These are phyloP conservation scores for Myotis myotis DNA, from an alignment of 2,797 vertebrate species.

Conservation along the genomic window DNA sequence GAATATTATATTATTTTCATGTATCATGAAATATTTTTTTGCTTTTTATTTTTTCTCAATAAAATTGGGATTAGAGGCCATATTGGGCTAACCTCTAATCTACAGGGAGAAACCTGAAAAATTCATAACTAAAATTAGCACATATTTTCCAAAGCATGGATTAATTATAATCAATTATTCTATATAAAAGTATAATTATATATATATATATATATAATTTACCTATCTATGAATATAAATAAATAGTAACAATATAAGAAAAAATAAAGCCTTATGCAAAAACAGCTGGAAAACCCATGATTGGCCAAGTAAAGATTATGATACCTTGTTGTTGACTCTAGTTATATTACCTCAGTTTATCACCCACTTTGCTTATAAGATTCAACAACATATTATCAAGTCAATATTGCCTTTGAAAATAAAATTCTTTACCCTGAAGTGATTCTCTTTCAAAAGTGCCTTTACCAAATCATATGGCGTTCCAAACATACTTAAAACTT, in stretches of 20 bases:
- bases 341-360: not conserved
- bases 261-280: not conserved
- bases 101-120: not conserved
- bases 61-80: not conserved
- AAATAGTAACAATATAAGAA: not conserved
- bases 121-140: not conserved
- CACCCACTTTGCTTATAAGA: not conserved
- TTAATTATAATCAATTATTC: not conserved
- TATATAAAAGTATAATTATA: not conserved
- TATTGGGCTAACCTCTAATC: not conserved
- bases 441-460: not conserved
- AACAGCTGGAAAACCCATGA: not conserved
- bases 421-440: not conserved
- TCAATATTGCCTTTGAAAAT: not conserved
- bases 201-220: too few species aligned
- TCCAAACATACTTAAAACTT: too few species aligned
- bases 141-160: not conserved
- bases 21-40: not conserved
- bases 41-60: not conserved
- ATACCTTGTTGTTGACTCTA: not conserved
- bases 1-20: constrained; percentile 23
- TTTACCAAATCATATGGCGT: too few species aligned
- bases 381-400: not conserved
- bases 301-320: not conserved
- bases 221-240: not conserved